These are phyloP conservation scores for Potamarius usumacintae DNA, from an alignment of 2,113 vertebrate genomes.

Conservation along the genomic window DNA sequence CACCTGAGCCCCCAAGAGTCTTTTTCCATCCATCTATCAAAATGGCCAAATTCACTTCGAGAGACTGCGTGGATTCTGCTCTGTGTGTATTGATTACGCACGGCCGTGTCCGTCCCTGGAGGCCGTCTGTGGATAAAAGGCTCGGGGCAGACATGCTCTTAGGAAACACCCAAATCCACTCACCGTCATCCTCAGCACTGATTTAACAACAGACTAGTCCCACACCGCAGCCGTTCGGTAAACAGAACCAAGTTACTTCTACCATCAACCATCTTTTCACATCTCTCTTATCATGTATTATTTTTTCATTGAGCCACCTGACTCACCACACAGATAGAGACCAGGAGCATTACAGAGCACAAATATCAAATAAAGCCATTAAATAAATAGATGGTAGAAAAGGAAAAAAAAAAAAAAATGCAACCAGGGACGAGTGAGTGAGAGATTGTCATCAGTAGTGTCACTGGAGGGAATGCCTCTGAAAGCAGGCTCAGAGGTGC, in stretches of 20 bases:
- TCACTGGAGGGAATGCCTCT: constrained; percentile 65
- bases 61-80: constrained; percentile 21
- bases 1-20: neutral
- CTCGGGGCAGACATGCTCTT: constrained; percentile 56
- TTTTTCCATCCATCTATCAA: constrained; percentile 32
- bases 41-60: constrained; percentile 40
- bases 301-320: neutral
- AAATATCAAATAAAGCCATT: neutral
- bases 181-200: constrained; percentile 55
- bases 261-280: neutral
- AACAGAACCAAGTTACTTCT: neutral
- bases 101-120: constrained; percentile 41
- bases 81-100: constrained; percentile 45
- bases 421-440: constrained; percentile 10
- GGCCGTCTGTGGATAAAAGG: constrained; percentile 53
- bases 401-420: neutral
- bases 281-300: neutral
- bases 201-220: constrained; percentile 62
- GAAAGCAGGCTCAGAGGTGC: constrained; percentile 69
- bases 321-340: neutral
- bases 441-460: constrained; percentile 45
- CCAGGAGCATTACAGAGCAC: neutral
- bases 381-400: neutral
- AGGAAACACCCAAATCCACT: constrained; percentile 53
- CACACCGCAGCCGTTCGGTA: constrained; percentile 55